Base-by-base conservation (phyloP, 2,888 invertebrate genomes). In the Leucophenga maculata region DNA sequence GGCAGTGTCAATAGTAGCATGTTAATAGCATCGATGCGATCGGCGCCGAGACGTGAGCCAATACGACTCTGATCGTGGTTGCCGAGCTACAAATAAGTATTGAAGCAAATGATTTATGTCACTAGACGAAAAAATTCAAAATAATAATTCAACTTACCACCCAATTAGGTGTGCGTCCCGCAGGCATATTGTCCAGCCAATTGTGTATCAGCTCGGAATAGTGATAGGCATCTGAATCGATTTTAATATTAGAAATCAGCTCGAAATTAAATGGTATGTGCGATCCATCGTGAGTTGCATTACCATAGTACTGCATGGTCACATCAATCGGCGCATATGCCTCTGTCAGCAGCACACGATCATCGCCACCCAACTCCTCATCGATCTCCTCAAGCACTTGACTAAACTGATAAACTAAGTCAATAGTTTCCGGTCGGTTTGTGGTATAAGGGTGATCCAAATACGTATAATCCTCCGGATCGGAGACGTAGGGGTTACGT, bases 1-100 rank as follows among this genome's bases (percentile, higher is more conserved):
- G 96, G 96, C 67, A 97, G 89, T 8, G 96, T 90, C 78, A 94
- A 89, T 3, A 93, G 88, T 62, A 98, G 85, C 93, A 96, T 95
- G 80, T 95, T 95, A 75, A 95, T 90, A 20, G 93, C 93, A 86
- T 96, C 95, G 0, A 93, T 92, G 76, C 93, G 90, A 69, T 92
- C 91, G 0, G 89, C 88, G 1, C 94, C 94, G 73, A 92, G 92
- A 72, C 95, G 91, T 0, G 93, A 90, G 0, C 92, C 93, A 11
- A 93, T 90, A 75, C 95, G 90, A 62, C 86, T 90, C 18, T 92
- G 91, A 82, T 95, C 95, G 75, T 95, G 95, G 85, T 95, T 95
- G 20, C 95, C 95, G 80, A 94, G 65, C 92, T 48, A 26, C 14
- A 57, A 22, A 13, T n/a, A n/a, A n/a, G n/a, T n/a, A n/a, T n/a